Base-by-base conservation (phyloP, 2,797 vertebrate species). In the Ctenopoma multispine region DNA sequence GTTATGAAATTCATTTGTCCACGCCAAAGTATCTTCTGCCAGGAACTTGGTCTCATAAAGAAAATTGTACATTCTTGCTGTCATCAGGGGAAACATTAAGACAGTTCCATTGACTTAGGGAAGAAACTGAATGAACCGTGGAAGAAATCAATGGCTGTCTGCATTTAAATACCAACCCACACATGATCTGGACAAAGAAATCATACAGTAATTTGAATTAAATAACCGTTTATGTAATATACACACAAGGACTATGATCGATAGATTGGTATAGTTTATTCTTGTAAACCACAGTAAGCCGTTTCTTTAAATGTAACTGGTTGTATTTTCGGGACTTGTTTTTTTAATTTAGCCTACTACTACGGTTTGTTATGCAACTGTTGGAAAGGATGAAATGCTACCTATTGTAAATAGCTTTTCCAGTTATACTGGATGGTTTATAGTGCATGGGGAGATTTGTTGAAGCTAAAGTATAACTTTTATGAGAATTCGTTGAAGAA, bases 31-130 rank as follows among this genome's bases (percentile, higher is more conserved):
- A 11, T 78, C 73, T 49, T 69, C 66, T 84, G 85, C 84, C 88
- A 88, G 87, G 84, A 88, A 83, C 77, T 68, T 77, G 65, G 63
- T 78, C 79, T 79, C 62, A 46, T 63, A 57, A 67, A 82, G 49
- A 80, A 85, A 89, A 75, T 82, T 61, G 57, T 57, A 86, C 79
- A 78, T 86, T 89, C 80, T 84, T 53, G 6, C 63, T 23, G 62
- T 81, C 82, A 78, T 70, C 77, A 40, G 63, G 77, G 80, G 80
- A 87, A 89, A 79, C n/a, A 80, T 77, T 83, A 41, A 69, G 38
- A 75, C 20, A 10, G 23, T 70, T 89, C 80, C 77, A 62, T 46
- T 88, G 72, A 81, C 41, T 72, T 29, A 54, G 56, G 69, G 67
- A 80, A 58, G 43, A 70, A 78, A 59, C 5, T 31, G 46, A 74